phyloP scores from a whole-genome alignment of 1,140 invertebrate genomes.

The Drosophila insularis region DNA sequence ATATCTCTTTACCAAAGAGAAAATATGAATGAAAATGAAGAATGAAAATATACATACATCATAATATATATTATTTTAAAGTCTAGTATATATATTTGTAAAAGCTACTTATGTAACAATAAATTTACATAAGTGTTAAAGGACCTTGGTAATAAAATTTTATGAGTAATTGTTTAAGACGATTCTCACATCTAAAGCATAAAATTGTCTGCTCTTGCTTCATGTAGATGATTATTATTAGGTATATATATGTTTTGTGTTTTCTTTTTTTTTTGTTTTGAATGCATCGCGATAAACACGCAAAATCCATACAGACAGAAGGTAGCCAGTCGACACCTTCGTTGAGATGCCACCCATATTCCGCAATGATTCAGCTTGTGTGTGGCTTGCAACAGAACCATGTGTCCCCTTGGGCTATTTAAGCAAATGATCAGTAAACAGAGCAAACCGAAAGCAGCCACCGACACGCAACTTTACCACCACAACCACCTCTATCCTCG shows the following conservation, averaged over 20 bases:
- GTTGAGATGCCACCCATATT: slow-evolving; percentile 71
- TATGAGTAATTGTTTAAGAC: background rate
- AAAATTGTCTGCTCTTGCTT: background rate
- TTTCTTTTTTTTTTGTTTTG: background rate
- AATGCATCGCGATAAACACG: slow-evolving; percentile 73
- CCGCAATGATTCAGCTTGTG: slow-evolving; percentile 45
- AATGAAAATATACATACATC: no score
- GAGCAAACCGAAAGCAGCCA: slow-evolving; percentile 35
- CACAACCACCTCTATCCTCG: background rate
- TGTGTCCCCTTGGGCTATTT: slow-evolving; percentile 73
- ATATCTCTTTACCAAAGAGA: no score
- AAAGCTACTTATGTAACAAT: no score
- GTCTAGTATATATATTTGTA: no score
- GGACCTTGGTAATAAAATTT: background rate
- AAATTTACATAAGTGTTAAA: background rate
- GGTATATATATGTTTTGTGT: background rate
- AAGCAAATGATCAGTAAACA: slow-evolving; percentile 75
- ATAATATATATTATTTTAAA: no score
- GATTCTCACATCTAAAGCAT: background rate
- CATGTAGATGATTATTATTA: background rate
- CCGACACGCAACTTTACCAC: slow-evolving; percentile 61
- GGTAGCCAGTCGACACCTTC: slow-evolving; percentile 51
- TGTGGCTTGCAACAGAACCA: slow-evolving; percentile 8
- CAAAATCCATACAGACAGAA: slow-evolving; percentile 52
- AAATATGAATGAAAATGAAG: no score